Conservation (phyloP, 1,140 invertebrate species). For the Drosophila nebulosa region DNA sequence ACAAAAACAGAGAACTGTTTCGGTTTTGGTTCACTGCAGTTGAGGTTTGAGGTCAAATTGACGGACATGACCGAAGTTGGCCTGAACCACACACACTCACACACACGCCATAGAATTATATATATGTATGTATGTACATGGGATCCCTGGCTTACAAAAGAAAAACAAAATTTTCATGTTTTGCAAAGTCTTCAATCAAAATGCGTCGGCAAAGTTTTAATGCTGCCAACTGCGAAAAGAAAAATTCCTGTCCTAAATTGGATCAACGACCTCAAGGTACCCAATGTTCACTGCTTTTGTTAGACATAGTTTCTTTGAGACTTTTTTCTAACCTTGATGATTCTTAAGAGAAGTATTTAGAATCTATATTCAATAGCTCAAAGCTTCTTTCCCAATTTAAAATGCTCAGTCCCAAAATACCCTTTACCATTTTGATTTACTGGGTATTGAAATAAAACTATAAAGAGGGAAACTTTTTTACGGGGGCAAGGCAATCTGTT, state of each 20-base stretch:
- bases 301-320: too few relatives aligned
- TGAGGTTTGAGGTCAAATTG: conserved; percentile 38
- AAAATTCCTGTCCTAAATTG: background rate
- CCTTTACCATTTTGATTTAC: background rate
- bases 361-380: too few relatives aligned
- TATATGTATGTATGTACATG: too few relatives aligned
- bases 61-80: conserved; percentile 47
- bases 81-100: conserved; percentile 12
- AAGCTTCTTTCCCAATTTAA: too few relatives aligned
- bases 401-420: background rate
- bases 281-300: background rate
- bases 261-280: background rate
- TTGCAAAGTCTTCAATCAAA: conserved; percentile 68
- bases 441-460: conserved; percentile 19
- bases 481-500: conserved; percentile 44
- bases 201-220: conserved; percentile 77
- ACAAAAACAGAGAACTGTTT: conserved; percentile 36
- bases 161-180: conserved; percentile 51
- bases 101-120: background rate
- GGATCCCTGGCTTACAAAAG: conserved; percentile 4
- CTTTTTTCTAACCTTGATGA: too few relatives aligned
- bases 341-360: too few relatives aligned
- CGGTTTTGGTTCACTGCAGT: conserved; percentile 8
- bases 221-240: conserved; percentile 32
- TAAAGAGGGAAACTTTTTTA: conserved; percentile 34